These are phyloP conservation scores for Glyphotaelius pellucidus DNA, from an alignment of 2,888 invertebrate genomes.

Conservation along the genomic window DNA sequence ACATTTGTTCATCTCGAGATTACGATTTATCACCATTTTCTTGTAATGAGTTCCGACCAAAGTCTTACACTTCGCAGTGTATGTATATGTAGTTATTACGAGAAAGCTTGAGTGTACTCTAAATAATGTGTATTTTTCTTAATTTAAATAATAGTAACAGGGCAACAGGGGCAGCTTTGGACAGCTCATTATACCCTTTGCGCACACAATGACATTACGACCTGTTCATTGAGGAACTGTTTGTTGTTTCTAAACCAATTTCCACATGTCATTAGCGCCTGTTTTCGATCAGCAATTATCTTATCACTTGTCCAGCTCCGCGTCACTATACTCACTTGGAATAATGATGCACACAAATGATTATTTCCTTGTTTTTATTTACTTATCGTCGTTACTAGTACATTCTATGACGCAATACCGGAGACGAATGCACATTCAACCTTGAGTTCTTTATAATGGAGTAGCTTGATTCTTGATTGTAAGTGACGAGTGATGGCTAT, in stretches of 20 bases:
- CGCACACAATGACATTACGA: slow-evolving; percentile 28
- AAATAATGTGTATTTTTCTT: background rate
- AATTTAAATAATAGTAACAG: background rate
- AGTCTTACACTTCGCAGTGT: background rate
- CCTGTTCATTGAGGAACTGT: slow-evolving; percentile 29
- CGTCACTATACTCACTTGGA: background rate
- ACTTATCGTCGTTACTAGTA: background rate
- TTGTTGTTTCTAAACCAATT: slow-evolving; percentile 12
- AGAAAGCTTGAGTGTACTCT: background rate
- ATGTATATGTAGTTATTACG: background rate
- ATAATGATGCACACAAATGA: background rate
- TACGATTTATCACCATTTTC: background rate
- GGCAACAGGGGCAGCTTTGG: background rate
- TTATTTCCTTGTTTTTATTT: background rate
- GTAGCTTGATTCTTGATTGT: background rate
- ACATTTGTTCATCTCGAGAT: slow-evolving; percentile 4
- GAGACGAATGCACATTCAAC: background rate
- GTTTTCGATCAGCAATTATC: background rate
- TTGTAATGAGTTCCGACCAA: background rate
- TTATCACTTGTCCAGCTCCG: background rate
- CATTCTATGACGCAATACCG: background rate
- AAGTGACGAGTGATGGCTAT: background rate
- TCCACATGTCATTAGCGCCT: slow-evolving; percentile 28
- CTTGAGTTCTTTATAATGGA: background rate
- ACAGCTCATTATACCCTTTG: background rate